phyloP scores from a whole-genome alignment of 2,113 vertebrate genomes.

The Scomber scombrus region DNA sequence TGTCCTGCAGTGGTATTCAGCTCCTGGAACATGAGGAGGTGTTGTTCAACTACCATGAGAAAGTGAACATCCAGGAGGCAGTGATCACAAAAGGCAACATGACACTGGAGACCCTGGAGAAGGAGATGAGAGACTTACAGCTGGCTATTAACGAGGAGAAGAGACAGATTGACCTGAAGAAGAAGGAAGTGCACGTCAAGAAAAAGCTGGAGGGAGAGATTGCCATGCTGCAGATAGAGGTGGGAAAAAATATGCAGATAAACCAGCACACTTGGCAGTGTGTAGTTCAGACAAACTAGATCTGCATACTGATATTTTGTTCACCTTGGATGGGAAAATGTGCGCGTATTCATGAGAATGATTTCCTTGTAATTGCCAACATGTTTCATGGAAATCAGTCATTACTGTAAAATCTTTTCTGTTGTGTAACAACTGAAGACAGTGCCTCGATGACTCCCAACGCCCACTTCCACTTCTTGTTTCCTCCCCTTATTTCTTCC shows the following conservation, averaged over 20 bases:
- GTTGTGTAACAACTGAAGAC: conserved; percentile 38
- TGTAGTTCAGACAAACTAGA: background rate
- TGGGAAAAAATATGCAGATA: conserved; percentile 60
- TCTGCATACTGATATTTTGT: conserved; percentile 35
- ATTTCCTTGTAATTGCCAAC: background rate
- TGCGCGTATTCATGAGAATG: background rate
- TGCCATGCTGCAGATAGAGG: conserved; percentile 88
- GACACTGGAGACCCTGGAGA: conserved; percentile 87
- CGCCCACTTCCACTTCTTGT: conserved; percentile 17
- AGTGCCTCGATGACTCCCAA: background rate
- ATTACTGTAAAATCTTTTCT: conserved; percentile 4
- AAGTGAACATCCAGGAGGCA: conserved; percentile 87
- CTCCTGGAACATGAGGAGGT: conserved; percentile 92
- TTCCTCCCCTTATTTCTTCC: background rate
- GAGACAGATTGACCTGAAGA: conserved; percentile 82
- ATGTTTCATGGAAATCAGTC: conserved; percentile 31
- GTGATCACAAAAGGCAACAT: conserved; percentile 83
- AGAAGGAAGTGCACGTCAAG: conserved; percentile 80
- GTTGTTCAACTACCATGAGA: conserved; percentile 88
- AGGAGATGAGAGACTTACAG: conserved; percentile 87
- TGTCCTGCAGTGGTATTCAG: conserved; percentile 85
- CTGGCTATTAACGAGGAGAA: conserved; percentile 86
- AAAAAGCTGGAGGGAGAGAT: conserved; percentile 84
- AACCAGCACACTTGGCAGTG: conserved; percentile 1
- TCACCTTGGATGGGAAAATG: conserved; percentile 12